Evolutionary conservation across 2,797 vertebrate species (phyloP).

Genomic region (Halcyon smyrnensis): DNA sequence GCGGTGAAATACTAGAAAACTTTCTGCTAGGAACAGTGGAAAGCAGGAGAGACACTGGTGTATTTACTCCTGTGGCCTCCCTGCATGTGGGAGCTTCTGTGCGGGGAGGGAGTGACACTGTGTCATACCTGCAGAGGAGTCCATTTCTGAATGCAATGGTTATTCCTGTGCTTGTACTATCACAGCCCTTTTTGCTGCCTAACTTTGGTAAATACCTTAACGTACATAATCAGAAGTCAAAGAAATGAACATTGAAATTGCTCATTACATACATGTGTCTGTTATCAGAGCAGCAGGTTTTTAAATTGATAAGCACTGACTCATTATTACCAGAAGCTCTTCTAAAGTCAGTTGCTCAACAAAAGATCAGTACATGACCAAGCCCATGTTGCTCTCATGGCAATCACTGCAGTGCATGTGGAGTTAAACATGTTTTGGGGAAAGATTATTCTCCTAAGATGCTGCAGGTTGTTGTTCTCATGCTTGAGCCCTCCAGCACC

Average conservation of each 20-base stretch:
- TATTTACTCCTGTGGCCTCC: not conserved
- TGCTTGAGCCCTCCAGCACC: not conserved
- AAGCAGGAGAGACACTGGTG: not conserved
- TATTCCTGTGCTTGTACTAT: not conserved
- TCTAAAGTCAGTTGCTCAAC: not conserved
- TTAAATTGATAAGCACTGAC: constrained; percentile 13
- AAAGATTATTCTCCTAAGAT: not conserved
- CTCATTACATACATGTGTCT: not conserved
- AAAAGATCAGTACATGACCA: not conserved
- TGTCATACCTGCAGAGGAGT: not conserved
- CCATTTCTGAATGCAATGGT: not conserved
- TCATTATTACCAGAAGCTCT: constrained; percentile 26
- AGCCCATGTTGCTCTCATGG: not conserved
- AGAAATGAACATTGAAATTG: not conserved
- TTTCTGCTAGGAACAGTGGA: not conserved
- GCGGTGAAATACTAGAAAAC: not conserved
- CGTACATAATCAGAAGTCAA: not conserved
- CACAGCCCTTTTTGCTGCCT: not conserved
- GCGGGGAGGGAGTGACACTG: not conserved
- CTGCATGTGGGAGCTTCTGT: not conserved
- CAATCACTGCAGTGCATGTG: not conserved
- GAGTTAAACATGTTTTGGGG: not conserved
- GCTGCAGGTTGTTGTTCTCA: not conserved
- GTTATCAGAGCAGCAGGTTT: not conserved
- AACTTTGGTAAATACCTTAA: not conserved